Evolutionary conservation across 2,113 vertebrate genomes (phyloP), one percentile per base, ranked within the genome.

Genomic region (Mobula birostris): DNA sequence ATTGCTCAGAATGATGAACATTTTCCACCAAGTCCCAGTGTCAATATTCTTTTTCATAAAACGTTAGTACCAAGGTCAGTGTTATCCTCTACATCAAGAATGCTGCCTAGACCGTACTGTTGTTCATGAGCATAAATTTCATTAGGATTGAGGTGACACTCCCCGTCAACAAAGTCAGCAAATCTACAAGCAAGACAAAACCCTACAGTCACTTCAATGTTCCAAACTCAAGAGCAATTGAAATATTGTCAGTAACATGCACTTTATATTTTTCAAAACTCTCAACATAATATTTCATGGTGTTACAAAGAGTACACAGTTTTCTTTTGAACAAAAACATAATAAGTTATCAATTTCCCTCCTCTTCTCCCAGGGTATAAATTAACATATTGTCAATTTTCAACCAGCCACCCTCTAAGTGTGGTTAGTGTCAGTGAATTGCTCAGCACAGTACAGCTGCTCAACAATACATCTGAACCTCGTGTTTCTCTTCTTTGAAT

Each of bases 161-260:
- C 97, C 0, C 98, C 99, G 94, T 98, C 97, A 7, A 99, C 95
- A 77, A 99, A 99, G 79, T 99, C 98, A 40, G 98, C 99, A 96
- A 99, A 99, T 96, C 99, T 99, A 96, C 56, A 74, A 21, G 36
- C 58, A 27, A 94, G 82, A 94, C n/a, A 72, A 36, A 66, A 74
- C 36, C 36, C 91, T 21, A 90, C 87, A 56, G 36, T 93, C 21
- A 93, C 70, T 56, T 1, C 68, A 93, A 93, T 48, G 8, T 48
- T 70, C 3, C 91, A 93, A 48, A 48, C 68, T 5, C 36, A 48
- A 48, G n/a, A 74, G 66, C 68, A 21, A 90, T 29, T 72, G 36
- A 92, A 48, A 74, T 82, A 21, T 40, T 17, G 21, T 48, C 77
- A 79, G 7, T 5, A 83, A 9, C 2, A 83, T 74, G 7, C 29